Evolutionary conservation across 2,888 invertebrate genomes (phyloP).

Genomic region (Trisateles emortualis): DNA sequence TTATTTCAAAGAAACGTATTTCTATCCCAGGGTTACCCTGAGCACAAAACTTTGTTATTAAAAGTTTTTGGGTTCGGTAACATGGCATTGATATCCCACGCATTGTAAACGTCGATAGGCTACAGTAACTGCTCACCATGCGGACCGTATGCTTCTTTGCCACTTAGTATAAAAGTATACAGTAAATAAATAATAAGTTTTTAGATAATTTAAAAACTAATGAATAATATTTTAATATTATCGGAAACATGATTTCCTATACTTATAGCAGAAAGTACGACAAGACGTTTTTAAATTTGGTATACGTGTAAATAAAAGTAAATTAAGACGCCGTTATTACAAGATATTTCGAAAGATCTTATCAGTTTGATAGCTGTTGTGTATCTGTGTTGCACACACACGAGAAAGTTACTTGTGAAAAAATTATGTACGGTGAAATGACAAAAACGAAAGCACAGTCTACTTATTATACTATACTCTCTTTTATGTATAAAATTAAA

Average conservation of each 20-base stretch:
- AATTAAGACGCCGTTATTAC: constrained; percentile 12
- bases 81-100: too few species aligned
- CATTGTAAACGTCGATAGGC: too few species aligned
- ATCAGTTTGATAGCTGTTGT: constrained; percentile 26
- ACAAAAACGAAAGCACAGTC: constrained; percentile 64
- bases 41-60: too few species aligned
- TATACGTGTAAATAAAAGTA: neutral
- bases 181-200: constrained; percentile 1
- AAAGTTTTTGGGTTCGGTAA: too few species aligned
- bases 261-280: neutral
- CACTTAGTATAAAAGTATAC: neutral
- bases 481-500: constrained; percentile 56
- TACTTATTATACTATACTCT: constrained; percentile 62
- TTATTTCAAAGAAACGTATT: too few species aligned
- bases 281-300: neutral
- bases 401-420: constrained; percentile 41
- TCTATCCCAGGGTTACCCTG: too few species aligned
- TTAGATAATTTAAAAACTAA: neutral
- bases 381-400: constrained; percentile 20
- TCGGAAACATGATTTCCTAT: neutral
- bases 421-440: constrained; percentile 47
- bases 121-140: too few species aligned
- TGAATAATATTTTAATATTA: constrained; percentile 5
- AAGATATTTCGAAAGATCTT: constrained; percentile 27
- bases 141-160: too few species aligned